Base-by-base conservation (phyloP, 2,113 vertebrate genomes). In the Oreochromis aureus region DNA sequence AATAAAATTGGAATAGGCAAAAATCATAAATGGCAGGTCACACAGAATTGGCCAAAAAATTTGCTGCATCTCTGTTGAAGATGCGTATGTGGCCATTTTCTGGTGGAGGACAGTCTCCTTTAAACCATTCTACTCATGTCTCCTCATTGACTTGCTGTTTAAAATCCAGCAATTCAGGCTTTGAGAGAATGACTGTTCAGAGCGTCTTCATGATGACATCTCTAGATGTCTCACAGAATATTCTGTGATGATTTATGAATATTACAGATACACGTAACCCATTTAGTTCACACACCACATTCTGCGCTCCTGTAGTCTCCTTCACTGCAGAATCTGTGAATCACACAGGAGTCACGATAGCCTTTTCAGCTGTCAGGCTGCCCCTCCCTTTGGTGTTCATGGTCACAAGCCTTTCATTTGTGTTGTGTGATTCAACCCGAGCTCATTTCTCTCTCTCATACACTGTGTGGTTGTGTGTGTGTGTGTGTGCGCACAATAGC, bases 331-430 rank as follows among this genome's bases (percentile, higher is more conserved):
- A 44, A 2, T 80, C 76, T 90, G 7, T 83, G 88, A 90, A 87
- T 88, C 91, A 90, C 76, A 48, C 8, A 27, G 81, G 76, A 83
- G 58, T 63, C 12, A 66, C 6, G 78, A 78, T 36, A 7, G 66
- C 69, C 82, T 86, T 39, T 78, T 71, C 32, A 16, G 79, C 82
- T 22, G 46, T 83, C 56, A 83, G 24, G 7, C n/a, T 3, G 4
- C 55, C 55, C 13, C 76, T 39, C 79, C 12, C 69, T 71, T 5
- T 19, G 61, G 10, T 44, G 55, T 16, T 82, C 87, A 36, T 19
- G 85, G 84, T 78, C 76, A 79, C 84, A 61, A 53, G 53, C 22
- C 84, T 92, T 90, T 89, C 83, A 82, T 90, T 91, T n/a, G 18
- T 8, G 58, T 24, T 22, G 66, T 71, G 82, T 53, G 83, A 91